Base-by-base conservation (phyloP, 2,797 vertebrate genomes). In the Falco rusticolus region DNA sequence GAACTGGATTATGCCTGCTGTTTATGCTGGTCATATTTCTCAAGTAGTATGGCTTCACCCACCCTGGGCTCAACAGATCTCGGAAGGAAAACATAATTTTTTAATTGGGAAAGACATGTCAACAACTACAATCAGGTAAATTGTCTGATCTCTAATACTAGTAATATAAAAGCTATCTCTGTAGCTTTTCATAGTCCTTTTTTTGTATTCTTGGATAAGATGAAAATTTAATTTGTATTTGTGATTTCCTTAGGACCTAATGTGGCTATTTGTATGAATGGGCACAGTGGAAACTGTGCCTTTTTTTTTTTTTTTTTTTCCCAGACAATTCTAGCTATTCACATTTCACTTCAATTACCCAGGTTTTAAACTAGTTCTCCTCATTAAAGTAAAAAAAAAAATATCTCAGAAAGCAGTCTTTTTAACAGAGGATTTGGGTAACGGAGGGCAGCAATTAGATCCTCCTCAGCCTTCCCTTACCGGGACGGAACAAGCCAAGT, bases 1-100 rank as follows among this genome's bases (percentile, higher is more conserved):
- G 90, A 99, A 99, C 96, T 99, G 99, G 99, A 99, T 98, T 92
- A 98, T 99, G 98, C 99, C 99, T 88, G 99, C 99, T 97, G 99
- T 99, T 56, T 99, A 99, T 66, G 99, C 99, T 64, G 99, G 99
- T 29, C 99, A 99, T 43, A 98, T 99, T 96, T 99, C 99, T 75
- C 98, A 98, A 34, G 98, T 99, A 16, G 91, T 98, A 6, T 99
- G 99, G 99, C 97, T 99, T 91, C 99, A 99, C 94, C 99, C 99
- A 1, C 97, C 95, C 51, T 99, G 99, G 99, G 98, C 98, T 89
- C 98, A 98, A 75, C 98, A 98, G 91, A 98, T 97, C 87, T 96
- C 93, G 0, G 98, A 98, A 84, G 98, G 98, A 19, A 96, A 95
- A 47, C 98, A 98, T 68, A 77, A 39, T 65, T 98, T 98, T 93